Base-by-base conservation (phyloP, 2,797 vertebrate species). In the Helarctos malayanus region DNA sequence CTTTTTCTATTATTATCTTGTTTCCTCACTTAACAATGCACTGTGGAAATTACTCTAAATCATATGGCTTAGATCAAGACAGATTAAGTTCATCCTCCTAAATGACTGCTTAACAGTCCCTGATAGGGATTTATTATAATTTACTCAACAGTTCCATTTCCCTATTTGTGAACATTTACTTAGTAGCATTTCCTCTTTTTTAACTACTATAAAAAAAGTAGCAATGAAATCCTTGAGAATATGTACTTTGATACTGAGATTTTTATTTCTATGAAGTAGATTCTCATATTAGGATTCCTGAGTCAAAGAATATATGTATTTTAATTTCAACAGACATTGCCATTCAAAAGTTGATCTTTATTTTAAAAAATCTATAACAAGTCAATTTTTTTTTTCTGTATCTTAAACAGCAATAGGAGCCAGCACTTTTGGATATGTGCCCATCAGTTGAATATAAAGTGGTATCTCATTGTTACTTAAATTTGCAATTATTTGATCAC, bases 251-350 rank as follows among this genome's bases (percentile, higher is more conserved):
- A 82, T 63, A 59, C 12, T 82, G 9, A n/a, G 54, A 68, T 89
- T 90, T 97, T 94, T 52, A 88, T 91, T 96, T 85, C 71, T 83
- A 56, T 61, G 27, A 95, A n/a, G 56, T 35, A 75, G 11, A 13
- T 29, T 83, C 27, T 93, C 1, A 90, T 32, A 35, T 56, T 84
- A 76, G 29, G 4, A 69, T 94, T 95, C 35, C 15, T 79, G 14
- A 84, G 27, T 93, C 23, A 85, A 91, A 78, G 9, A 41, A 21
- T 61, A 11, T 41, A 32, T 41, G 7, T 78, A n/a, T 56, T 84
- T 71, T 23, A 57, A 75, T 88, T 94, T 88, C 32, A 89, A 57
- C 15, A 89, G 32, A 92, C 86, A 59, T 71, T 49, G 8, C 2
- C 41, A 95, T 49, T 9, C 49, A 68, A 81, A 97, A 93, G 38